Evolutionary conservation across 2,797 vertebrate genomes (phyloP).

Genomic region (Carapus acus): DNA sequence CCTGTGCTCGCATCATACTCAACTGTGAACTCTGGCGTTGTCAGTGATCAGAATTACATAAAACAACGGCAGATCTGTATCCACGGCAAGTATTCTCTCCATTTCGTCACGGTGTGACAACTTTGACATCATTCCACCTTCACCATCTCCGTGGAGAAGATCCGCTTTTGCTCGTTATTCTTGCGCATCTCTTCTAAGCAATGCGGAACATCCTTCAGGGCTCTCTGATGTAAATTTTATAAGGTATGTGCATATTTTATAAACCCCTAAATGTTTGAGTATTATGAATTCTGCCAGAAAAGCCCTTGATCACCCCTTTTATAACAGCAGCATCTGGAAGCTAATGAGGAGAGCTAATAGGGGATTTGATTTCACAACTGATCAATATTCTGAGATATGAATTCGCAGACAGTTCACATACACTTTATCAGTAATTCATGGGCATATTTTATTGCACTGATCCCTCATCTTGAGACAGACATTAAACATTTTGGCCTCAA

Average conservation of each 20-base stretch:
- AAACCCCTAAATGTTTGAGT: slow-evolving; percentile 10
- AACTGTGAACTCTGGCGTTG: slow-evolving; percentile 8
- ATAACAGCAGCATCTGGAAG: slow-evolving; percentile 28
- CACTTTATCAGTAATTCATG: background rate
- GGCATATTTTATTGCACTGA: background rate
- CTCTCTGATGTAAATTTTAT: slow-evolving; percentile 24
- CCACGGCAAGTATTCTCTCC: slow-evolving; percentile 29
- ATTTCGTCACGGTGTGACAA: slow-evolving; percentile 33
- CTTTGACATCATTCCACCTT: slow-evolving; percentile 41
- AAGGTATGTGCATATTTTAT: slow-evolving; percentile 27
- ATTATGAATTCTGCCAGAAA: slow-evolving; percentile 8
- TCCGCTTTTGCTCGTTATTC: slow-evolving; percentile 35
- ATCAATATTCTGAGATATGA: slow-evolving; percentile 41
- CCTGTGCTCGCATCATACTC: too few species aligned
- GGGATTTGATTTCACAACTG: slow-evolving; percentile 34
- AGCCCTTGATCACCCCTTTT: slow-evolving; percentile 5
- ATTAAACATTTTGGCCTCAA: slow-evolving; percentile 31
- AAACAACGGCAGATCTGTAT: slow-evolving; percentile 46
- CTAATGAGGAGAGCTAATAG: slow-evolving; percentile 34
- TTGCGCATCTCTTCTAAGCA: slow-evolving; percentile 17
- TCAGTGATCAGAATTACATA: slow-evolving; percentile 39
- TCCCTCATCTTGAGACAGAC: slow-evolving; percentile 16
- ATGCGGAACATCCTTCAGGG: slow-evolving; percentile 11
- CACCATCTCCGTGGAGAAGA: slow-evolving; percentile 26
- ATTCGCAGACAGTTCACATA: slow-evolving; percentile 10